phyloP scores from a whole-genome alignment of 2,797 vertebrate species.

The Oryzias dopingdopingensis region DNA sequence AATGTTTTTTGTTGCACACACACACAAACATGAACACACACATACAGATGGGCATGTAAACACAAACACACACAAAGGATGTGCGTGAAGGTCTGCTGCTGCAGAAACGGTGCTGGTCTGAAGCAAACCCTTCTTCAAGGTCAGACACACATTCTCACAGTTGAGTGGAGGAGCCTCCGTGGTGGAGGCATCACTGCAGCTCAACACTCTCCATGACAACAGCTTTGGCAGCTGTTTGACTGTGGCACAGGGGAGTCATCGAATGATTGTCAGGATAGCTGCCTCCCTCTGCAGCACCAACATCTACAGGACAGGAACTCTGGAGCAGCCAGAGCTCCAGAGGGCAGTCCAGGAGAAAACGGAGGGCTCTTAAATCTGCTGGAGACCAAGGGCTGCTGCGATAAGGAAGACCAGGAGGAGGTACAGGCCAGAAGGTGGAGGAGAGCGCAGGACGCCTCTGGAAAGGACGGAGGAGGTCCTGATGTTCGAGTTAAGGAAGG shows the following conservation, averaged over 20 bases:
- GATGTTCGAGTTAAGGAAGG: conserved; percentile 87
- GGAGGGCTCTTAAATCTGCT: conserved; percentile 11
- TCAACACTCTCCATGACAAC: conserved; percentile 53
- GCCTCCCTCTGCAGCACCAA: conserved; percentile 7
- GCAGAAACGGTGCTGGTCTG: too few species aligned
- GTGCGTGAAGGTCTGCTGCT: too few species aligned
- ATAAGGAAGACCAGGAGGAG: conserved; percentile 56
- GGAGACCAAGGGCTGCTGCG: conserved; percentile 12
- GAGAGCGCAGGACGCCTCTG: conserved; percentile 9
- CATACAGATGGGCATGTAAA: conserved; percentile 7
- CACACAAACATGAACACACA: conserved; percentile 4
- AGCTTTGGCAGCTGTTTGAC: conserved; percentile 53
- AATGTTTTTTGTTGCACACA: not conserved
- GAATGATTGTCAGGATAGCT: conserved; percentile 62
- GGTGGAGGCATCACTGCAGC: conserved; percentile 14
- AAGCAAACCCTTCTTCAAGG: too few species aligned
- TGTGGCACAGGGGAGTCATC: conserved; percentile 54
- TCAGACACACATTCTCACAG: conserved; percentile 5
- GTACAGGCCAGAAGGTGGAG: conserved; percentile 55
- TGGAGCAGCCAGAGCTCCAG: not conserved
- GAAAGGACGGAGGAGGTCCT: conserved; percentile 82
- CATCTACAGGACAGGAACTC: conserved; percentile 2
- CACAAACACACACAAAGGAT: too few species aligned
- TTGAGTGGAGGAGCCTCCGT: conserved; percentile 27
- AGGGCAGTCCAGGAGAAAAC: not conserved